Evolutionary conservation across 2,113 vertebrate genomes (phyloP).

Genomic region (Chitala chitala): DNA sequence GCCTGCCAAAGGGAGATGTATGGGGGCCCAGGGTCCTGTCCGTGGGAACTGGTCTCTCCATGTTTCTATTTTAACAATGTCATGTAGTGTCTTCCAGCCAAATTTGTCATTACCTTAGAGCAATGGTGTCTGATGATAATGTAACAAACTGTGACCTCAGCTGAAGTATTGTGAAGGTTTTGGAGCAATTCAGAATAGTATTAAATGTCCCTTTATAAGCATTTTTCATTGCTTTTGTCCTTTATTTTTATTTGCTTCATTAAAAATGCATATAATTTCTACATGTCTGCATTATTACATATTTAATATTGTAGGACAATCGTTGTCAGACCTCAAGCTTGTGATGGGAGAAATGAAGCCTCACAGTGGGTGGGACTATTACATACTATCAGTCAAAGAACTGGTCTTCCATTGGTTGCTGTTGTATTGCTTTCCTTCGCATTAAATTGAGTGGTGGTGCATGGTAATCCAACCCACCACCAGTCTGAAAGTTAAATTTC

Average conservation of each 20-base stretch:
- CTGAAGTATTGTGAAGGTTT: constrained; percentile 40
- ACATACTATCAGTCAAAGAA: not conserved
- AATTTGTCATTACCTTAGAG: constrained; percentile 18
- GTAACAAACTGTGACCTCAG: constrained; percentile 32
- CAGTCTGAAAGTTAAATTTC: not conserved
- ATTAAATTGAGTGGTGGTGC: not conserved
- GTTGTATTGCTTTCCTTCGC: constrained; percentile 44
- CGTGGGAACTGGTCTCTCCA: not conserved
- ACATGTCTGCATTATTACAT: not conserved
- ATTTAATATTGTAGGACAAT: not conserved
- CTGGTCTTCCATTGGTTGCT: not conserved
- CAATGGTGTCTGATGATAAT: constrained; percentile 3
- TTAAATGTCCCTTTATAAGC: constrained; percentile 58
- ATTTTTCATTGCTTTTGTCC: constrained; percentile 41
- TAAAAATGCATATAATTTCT: constrained; percentile 26
- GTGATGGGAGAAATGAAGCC: not conserved
- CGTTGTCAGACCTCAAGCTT: not conserved
- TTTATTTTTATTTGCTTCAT: constrained; percentile 52
- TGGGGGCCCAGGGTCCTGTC: not conserved
- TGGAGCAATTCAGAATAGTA: constrained; percentile 53
- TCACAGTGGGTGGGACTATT: not conserved
- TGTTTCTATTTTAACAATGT: constrained; percentile 18
- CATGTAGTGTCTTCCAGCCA: constrained; percentile 18
- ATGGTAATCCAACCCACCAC: not conserved
- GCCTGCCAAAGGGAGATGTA: not conserved